Evolutionary conservation across 2,797 vertebrate species (phyloP), one percentile per base, ranked within the genome.

Genomic region (Manis pentadactyla): DNA sequence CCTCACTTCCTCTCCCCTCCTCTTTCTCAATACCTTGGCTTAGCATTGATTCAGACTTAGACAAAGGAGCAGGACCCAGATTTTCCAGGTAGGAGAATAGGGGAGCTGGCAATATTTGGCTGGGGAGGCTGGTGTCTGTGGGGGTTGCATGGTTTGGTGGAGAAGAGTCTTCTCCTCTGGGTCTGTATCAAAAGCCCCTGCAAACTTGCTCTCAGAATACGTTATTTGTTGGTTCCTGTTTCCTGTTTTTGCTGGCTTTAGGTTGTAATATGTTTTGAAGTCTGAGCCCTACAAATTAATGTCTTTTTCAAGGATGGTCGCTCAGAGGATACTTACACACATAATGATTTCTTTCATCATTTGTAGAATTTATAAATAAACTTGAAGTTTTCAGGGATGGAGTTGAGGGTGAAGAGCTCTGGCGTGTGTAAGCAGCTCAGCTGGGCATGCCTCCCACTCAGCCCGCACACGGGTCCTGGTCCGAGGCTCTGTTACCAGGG

Each of bases 1-100:
- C 61, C 71, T 77, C 19, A 39, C 69, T 94, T 97, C 88, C 84
- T 96, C 61, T 97, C n/a, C 51, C 31, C 19, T 61, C 8, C 19
- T 83, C 4, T 18, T 53, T 49, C 74, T 77, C 25, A 51, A 31
- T 1, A 15, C 73, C 27, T n/a, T 64, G 27, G 4, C 17, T 81
- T 23, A 88, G 61, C 27, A n/a, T 18, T 61, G 51, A n/a, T 25
- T 46, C 12, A n/a, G 85, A 81, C 7, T 75, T 25, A 79, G 55
- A 89, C 46, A 63, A 57, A 3, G 4, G 39, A 39, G 11, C 59
- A 71, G 68, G 37, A 78, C 34, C 13, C 73, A 86, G 68, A 51
- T 19, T 69, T 91, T 87, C 11, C 74, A 97, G 93, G 93, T 97
- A 94, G 83, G 92, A 27, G 31, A 51, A 31, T 0, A 12, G 13